Evolutionary conservation across 2,797 vertebrate genomes (phyloP).

Genomic region (Helarctos malayanus): DNA sequence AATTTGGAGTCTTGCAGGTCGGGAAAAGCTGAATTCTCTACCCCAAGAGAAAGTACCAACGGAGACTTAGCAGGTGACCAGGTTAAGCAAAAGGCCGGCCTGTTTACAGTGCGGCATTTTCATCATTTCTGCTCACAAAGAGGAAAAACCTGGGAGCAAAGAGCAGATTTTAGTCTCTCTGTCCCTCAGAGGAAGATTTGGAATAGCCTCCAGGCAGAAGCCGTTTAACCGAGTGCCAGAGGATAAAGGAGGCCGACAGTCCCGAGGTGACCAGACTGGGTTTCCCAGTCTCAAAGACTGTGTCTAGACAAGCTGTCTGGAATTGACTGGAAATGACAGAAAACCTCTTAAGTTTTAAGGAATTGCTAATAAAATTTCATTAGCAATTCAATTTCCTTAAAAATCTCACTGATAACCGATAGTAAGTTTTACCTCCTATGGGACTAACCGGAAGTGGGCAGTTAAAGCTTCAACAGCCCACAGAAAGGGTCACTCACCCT

Average conservation of each 20-base stretch:
- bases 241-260: not conserved
- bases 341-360: not conserved
- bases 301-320: conserved; percentile 30
- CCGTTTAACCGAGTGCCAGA: not conserved
- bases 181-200: not conserved
- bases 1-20: not conserved
- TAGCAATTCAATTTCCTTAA: not conserved
- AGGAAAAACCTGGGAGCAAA: not conserved
- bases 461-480: not conserved
- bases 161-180: not conserved
- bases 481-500: not conserved
- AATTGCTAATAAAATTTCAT: not conserved
- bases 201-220: not conserved
- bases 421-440: not conserved
- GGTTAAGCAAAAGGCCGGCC: not conserved
- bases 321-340: not conserved
- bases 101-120: not conserved
- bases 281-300: not conserved
- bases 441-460: not conserved
- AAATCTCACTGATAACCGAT: not conserved
- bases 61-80: not conserved
- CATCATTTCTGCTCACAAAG: not conserved
- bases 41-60: not conserved
- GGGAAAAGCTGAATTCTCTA: not conserved
- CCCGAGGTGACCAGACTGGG: not conserved